Base-by-base conservation (phyloP, 2,797 vertebrate species). In the Sciaenops ocellatus region DNA sequence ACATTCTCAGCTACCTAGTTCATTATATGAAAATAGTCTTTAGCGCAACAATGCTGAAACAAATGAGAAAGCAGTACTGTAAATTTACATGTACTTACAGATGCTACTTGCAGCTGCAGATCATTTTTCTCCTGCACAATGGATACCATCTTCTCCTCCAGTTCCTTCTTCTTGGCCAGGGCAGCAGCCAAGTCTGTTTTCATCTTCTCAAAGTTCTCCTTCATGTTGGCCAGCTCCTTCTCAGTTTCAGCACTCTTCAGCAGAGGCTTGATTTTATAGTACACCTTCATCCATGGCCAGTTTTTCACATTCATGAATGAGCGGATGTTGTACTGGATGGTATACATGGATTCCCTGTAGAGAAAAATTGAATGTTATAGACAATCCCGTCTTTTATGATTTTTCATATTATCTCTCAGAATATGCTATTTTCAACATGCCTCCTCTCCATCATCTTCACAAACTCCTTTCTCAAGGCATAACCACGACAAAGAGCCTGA, bases 211-310 rank as follows among this genome's bases (percentile, higher is more conserved):
- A 87, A 94, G 70, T 94, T 93, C 66, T 97, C 94, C 76, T 98
- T 98, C 96, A 98, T 97, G 76, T 83, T 95, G 72, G 94, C 92
- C 93, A 97, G 94, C 30, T 98, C 97, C 78, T 98, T 98, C 85
- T 98, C 97, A 46, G 96, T 95, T 65, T 98, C 97, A 4, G 97
- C 97, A 44, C 95, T 96, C 93, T 95, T 95, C 60, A 98, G 91
- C 22, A 98, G 92, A 34, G 97, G 97, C 75, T 98, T 98, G 90
- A 98, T 98, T 93, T 98, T 98, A 93, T 97, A 98, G 82, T 95
- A 98, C 6, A 98, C 92, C 80, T 98, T 98, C 97, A 98, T 97
- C 97, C 97, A 98, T 69, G 97, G 96, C 97, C 97, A 97, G 69
- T 96, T 94, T 78, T 97, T 97, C 0, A 97, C 97, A 17, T 96